These are phyloP conservation scores for Drosophila monieri DNA, from an alignment of 2,888 invertebrate genomes.

Conservation along the genomic window DNA sequence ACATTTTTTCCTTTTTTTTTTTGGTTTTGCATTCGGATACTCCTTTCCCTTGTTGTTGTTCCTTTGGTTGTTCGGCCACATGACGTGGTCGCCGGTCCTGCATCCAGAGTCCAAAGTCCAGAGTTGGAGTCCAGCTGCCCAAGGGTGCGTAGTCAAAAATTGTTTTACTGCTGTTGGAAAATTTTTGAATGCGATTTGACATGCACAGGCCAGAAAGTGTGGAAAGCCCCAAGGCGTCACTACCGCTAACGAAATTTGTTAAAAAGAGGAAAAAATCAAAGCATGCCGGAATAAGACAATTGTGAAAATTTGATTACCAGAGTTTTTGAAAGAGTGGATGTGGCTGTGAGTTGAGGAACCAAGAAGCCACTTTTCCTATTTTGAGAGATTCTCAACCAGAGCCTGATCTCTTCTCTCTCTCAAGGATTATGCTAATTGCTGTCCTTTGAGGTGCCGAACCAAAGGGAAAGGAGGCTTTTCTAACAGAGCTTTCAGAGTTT, in stretches of 20 bases:
- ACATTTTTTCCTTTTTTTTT: slow-evolving; percentile 46
- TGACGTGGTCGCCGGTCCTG: slow-evolving; percentile 55
- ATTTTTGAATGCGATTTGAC: slow-evolving; percentile 42
- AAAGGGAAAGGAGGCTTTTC: neutral
- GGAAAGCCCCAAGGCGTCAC: slow-evolving; percentile 24
- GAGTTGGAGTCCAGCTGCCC: slow-evolving; percentile 11
- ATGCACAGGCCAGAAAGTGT: slow-evolving; percentile 26
- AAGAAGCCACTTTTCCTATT: neutral
- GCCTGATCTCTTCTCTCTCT: slow-evolving; percentile 1
- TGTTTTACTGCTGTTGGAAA: slow-evolving; percentile 49
- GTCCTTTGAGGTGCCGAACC: slow-evolving; percentile 16
- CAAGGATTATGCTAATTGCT: slow-evolving; percentile 27
- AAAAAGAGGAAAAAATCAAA: slow-evolving; percentile 8
- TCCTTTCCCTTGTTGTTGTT: slow-evolving; percentile 44
- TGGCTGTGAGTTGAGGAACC: neutral
- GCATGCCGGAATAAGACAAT: slow-evolving; percentile 5
- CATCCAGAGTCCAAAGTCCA: slow-evolving; percentile 7
- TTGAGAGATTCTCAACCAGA: slow-evolving; percentile 3
- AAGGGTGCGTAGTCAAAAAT: slow-evolving; percentile 46
- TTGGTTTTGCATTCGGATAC: slow-evolving; percentile 33
- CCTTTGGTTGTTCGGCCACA: slow-evolving; percentile 74
- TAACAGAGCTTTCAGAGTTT: neutral
- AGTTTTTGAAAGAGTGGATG: neutral
- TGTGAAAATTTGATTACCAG: neutral
- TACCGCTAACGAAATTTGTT: slow-evolving; percentile 35